phyloP scores from a whole-genome alignment of 2,888 invertebrate species.

The Mesoligia furuncula region DNA sequence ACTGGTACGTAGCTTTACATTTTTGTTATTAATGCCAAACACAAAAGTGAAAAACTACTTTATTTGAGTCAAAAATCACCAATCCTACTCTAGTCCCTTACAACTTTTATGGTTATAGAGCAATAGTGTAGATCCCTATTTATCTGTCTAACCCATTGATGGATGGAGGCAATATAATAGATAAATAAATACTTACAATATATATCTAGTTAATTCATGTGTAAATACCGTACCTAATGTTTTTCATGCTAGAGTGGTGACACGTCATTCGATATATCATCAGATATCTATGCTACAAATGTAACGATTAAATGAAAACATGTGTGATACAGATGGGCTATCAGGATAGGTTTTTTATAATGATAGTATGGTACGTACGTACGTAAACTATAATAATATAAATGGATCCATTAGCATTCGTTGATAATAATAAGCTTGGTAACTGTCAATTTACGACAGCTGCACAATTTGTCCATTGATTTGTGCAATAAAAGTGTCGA shows the following conservation, averaged over 20 bases:
- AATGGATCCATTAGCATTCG: constrained; percentile 38
- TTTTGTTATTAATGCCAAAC: not conserved
- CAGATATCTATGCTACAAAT: constrained; percentile 33
- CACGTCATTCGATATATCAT: constrained; percentile 33
- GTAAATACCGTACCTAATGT: constrained; percentile 46
- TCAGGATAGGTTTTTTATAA: constrained; percentile 22
- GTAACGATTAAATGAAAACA: constrained; percentile 31
- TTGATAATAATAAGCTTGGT: constrained; percentile 53
- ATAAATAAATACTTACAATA: constrained; percentile 42
- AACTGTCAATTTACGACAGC: constrained; percentile 61
- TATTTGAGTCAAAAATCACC: constrained; percentile 1
- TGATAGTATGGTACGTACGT: not conserved
- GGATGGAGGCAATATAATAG: constrained; percentile 21
- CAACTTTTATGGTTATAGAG: constrained; percentile 2
- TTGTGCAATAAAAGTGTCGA: constrained; percentile 63
- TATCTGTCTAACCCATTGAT: constrained; percentile 24
- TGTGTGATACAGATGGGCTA: constrained; percentile 45
- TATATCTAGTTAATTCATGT: constrained; percentile 35
- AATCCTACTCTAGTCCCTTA: not conserved
- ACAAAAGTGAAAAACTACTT: not conserved
- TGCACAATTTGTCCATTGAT: constrained; percentile 64
- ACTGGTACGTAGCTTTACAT: not conserved
- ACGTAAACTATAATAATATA: not conserved
- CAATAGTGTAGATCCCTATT: constrained; percentile 2
- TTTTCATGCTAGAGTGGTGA: constrained; percentile 26